Conservation (phyloP, 2,888 invertebrate genomes). For the Onchidella celtica region DNA sequence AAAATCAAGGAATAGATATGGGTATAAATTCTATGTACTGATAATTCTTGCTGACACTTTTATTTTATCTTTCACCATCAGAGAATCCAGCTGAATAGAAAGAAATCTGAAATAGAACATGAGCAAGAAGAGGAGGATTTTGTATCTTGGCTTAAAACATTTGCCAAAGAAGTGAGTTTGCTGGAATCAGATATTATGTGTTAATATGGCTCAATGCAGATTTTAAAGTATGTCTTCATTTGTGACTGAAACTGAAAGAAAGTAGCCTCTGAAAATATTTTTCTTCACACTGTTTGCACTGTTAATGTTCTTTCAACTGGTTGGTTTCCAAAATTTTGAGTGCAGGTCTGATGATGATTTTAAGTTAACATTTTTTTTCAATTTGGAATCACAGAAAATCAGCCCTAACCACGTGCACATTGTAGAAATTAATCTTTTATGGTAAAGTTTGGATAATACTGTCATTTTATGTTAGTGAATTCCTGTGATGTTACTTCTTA, state of each 20-base stretch:
- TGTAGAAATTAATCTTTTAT: too few relatives aligned
- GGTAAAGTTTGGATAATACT: too few relatives aligned
- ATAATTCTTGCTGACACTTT: not conserved
- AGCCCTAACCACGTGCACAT: too few relatives aligned
- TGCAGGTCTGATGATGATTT: too few relatives aligned
- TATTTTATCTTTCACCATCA: not conserved
- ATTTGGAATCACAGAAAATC: too few relatives aligned
- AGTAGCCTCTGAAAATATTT: conserved; percentile 77
- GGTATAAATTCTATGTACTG: too few relatives aligned
- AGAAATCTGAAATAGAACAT: conserved; percentile 74
- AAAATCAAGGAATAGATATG: too few relatives aligned
- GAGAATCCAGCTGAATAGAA: conserved; percentile 37
- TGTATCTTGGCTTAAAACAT: conserved; percentile 81
- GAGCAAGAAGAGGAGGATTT: conserved; percentile 82
- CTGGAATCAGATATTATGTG: not conserved
- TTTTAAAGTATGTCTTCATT: not conserved
- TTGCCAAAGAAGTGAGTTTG: conserved; percentile 40
- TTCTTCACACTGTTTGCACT: not conserved
- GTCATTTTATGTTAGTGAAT: too few relatives aligned
- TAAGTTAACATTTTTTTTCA: too few relatives aligned
- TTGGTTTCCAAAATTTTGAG: too few relatives aligned
- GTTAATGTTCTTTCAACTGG: not conserved
- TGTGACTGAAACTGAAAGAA: not conserved
- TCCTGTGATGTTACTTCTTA: too few relatives aligned
- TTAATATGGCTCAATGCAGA: not conserved